A percentile compares a stretch with the other conserved stretches of the same genome.
phyloP scores from a whole-genome alignment of 2,888 invertebrate species.

The Dioctria linearis region DNA sequence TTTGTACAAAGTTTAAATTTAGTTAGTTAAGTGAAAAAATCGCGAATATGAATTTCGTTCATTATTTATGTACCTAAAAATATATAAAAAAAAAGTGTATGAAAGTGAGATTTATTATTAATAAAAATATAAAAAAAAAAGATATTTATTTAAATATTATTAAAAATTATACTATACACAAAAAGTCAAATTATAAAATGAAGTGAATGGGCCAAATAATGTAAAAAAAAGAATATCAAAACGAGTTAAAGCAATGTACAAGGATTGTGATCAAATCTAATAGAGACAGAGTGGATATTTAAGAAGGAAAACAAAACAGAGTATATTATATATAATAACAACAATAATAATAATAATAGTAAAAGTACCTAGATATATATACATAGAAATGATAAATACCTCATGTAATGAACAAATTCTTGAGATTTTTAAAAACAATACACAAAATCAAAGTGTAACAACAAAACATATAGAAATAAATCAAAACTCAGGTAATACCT shows the following conservation, averaged over 20 bases:
- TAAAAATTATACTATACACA: no score
- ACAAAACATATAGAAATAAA: neutral
- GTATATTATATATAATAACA: neutral
- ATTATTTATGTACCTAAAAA: neutral
- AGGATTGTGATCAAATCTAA: constrained; percentile 52
- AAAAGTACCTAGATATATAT: neutral
- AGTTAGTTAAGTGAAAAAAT: no score
- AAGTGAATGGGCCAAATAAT: constrained; percentile 4
- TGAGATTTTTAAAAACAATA: constrained; percentile 23
- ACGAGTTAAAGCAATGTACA: constrained; percentile 50
- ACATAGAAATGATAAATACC: constrained; percentile 35
- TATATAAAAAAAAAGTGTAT: neutral
- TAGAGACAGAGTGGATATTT: constrained; percentile 1
- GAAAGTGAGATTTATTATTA: neutral
- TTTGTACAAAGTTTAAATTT: no score
- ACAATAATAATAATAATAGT: neutral
- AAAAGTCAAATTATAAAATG: no score
- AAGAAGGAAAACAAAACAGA: neutral
- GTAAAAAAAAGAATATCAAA: neutral
- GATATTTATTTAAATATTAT: neutral
- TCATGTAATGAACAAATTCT: constrained; percentile 24
- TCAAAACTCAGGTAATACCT: constrained; percentile 13
- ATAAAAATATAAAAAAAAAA: neutral
- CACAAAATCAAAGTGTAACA: constrained; percentile 6
- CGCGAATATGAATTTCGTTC: no score